These are phyloP conservation scores for Tichodroma muraria DNA, from an alignment of 2,113 vertebrate species.

Conservation along the genomic window DNA sequence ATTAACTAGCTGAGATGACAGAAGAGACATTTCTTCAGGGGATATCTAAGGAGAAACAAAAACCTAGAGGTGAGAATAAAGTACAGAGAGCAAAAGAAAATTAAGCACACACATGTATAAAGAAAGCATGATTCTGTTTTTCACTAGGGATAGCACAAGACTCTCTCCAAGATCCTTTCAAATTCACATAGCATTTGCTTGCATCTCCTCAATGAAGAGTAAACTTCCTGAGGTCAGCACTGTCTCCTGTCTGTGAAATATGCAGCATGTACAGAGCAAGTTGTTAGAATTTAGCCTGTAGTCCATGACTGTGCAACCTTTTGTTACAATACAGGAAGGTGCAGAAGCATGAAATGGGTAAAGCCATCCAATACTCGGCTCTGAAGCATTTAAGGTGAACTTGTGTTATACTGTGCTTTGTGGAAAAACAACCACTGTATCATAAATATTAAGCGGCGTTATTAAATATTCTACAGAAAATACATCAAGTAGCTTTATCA, in stretches of 20 bases:
- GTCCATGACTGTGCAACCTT: not conserved
- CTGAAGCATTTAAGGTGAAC: not conserved
- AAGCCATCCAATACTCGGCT: not conserved
- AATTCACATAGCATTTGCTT: not conserved
- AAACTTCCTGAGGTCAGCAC: not conserved
- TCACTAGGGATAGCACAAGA: not conserved
- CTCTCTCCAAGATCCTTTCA: not conserved
- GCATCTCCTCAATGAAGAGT: not conserved
- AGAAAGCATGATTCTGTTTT: not conserved
- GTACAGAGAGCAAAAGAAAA: not conserved
- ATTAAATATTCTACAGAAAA: not conserved
- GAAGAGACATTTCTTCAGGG: constrained; percentile 74
- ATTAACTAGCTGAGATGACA: constrained; percentile 83
- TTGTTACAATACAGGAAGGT: fast-evolving
- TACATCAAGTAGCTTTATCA: not conserved
- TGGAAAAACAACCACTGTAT: not conserved
- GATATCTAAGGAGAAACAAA: constrained; percentile 62
- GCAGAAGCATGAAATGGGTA: not conserved
- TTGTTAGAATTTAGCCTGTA: not conserved
- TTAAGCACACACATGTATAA: not conserved
- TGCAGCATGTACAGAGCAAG: not conserved
- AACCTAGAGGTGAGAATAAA: not conserved
- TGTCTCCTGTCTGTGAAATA: not conserved
- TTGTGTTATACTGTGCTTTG: not conserved
- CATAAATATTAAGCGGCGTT: not conserved